phyloP scores from a whole-genome alignment of 2,888 invertebrate species.

The Meliscaeva auricollis region DNA sequence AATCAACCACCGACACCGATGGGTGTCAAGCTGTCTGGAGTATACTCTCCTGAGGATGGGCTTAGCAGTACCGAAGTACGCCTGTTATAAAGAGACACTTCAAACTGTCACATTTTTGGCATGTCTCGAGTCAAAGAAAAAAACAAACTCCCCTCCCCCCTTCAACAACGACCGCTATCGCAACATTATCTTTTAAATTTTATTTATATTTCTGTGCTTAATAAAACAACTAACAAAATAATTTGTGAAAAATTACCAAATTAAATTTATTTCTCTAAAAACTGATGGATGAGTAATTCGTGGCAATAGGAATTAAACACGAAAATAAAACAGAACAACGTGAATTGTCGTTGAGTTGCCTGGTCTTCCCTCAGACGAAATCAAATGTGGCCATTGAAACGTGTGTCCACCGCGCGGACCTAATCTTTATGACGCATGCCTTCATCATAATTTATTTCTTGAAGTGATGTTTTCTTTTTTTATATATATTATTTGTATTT shows the following conservation, averaged over 20 bases:
- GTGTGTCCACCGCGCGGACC: conserved; percentile 4
- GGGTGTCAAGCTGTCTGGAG: too few relatives aligned
- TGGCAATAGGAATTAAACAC: neutral
- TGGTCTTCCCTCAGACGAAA: conserved; percentile 24
- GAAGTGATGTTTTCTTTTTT: neutral
- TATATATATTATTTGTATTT: too few relatives aligned
- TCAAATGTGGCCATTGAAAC: conserved; percentile 30
- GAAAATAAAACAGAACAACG: neutral
- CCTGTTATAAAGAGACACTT: too few relatives aligned
- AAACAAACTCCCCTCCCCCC: too few relatives aligned
- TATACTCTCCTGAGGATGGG: too few relatives aligned
- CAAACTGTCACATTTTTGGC: too few relatives aligned
- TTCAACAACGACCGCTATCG: neutral
- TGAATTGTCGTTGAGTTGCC: neutral
- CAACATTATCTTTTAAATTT: neutral
- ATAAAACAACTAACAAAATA: neutral
- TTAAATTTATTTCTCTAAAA: conserved; percentile 1
- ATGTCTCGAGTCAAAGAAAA: too few relatives aligned
- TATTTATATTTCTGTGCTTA: neutral
- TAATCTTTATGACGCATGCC: conserved; percentile 24
- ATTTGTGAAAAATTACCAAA: neutral
- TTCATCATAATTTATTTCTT: conserved; percentile 29
- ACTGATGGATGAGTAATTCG: conserved; percentile 26
- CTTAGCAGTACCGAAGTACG: too few relatives aligned
- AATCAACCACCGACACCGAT: too few relatives aligned